Conservation (phyloP, 2,113 vertebrate species). For the Tenebrosternarchus preto region DNA sequence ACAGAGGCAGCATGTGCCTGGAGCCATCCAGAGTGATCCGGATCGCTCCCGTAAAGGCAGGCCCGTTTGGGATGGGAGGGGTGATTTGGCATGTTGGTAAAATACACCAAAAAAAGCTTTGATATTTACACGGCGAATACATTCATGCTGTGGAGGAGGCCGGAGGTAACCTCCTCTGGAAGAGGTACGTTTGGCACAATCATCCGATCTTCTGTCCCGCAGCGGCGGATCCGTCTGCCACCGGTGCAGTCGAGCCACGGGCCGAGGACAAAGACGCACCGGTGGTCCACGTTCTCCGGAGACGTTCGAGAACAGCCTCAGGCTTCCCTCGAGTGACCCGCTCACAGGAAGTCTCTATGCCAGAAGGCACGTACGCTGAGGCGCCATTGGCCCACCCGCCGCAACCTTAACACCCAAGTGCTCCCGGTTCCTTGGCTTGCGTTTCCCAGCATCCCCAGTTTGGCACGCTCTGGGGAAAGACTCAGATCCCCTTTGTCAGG, state of each 20-base stretch:
- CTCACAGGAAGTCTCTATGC: slow-evolving; percentile 67
- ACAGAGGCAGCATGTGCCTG: slow-evolving; percentile 23
- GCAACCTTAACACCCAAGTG: slow-evolving; percentile 13
- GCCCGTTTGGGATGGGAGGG: too few relatives aligned
- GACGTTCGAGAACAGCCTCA: slow-evolving; percentile 22
- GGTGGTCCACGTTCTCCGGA: slow-evolving; percentile 22
- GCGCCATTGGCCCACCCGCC: slow-evolving; percentile 41
- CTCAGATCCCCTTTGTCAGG: slow-evolving; percentile 93
- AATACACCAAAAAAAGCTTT: slow-evolving; percentile 67
- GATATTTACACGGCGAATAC: slow-evolving; percentile 77
- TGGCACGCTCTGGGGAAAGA: slow-evolving; percentile 54
- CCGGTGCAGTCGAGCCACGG: background rate
- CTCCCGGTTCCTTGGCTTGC: slow-evolving; percentile 28
- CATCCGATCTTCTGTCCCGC: slow-evolving; percentile 45
- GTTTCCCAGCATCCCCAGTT: slow-evolving; percentile 53
- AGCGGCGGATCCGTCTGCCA: background rate
- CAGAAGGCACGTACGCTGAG: slow-evolving; percentile 69
- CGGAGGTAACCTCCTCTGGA: slow-evolving; percentile 42
- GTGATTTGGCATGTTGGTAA: slow-evolving; percentile 57
- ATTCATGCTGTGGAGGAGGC: slow-evolving; percentile 72
- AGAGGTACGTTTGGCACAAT: slow-evolving; percentile 78
- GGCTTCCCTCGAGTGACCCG: background rate
- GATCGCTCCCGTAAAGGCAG: slow-evolving; percentile 33
- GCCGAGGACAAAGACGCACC: background rate
- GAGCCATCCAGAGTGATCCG: too few relatives aligned